These are phyloP conservation scores for Ctenicera cuprea DNA, from an alignment of 2,888 invertebrate genomes.

Conservation along the genomic window DNA sequence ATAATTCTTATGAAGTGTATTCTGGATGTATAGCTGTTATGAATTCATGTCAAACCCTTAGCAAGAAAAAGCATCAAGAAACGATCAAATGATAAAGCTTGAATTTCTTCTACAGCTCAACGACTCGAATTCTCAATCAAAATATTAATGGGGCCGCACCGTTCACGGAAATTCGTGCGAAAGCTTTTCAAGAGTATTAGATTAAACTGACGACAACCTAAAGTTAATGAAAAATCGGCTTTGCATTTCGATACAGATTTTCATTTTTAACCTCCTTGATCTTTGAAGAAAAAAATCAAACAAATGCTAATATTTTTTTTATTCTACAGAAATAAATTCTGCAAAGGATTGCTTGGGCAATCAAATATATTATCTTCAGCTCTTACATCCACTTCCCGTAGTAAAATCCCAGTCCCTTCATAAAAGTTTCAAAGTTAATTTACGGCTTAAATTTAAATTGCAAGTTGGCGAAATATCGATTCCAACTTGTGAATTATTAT, in stretches of 20 bases:
- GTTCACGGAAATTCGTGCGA: slow-evolving; percentile 22
- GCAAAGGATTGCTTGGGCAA: background rate
- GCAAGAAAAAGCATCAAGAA: slow-evolving; percentile 5
- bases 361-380: slow-evolving; percentile 20
- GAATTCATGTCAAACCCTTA: slow-evolving; percentile 15
- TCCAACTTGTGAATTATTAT: slow-evolving; percentile 33
- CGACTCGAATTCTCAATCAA: slow-evolving; percentile 15
- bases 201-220: slow-evolving; percentile 9
- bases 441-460: slow-evolving; percentile 38
- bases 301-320: background rate
- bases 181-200: slow-evolving; percentile 20
- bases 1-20: background rate
- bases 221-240: slow-evolving; percentile 11
- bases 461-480: slow-evolving; percentile 32
- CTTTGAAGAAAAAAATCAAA: background rate
- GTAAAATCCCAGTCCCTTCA: slow-evolving; percentile 26
- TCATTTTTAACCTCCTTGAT: background rate
- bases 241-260: slow-evolving; percentile 1
- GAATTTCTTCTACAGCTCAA: slow-evolving; percentile 23
- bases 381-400: slow-evolving; percentile 24
- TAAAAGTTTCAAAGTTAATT: slow-evolving; percentile 38
- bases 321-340: background rate
- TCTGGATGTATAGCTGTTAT: slow-evolving; percentile 4
- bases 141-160: slow-evolving; percentile 23
- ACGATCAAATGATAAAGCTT: slow-evolving; percentile 8